Evolutionary conservation across 2,888 invertebrate genomes (phyloP).

Genomic region (Theristus sp.): DNA sequence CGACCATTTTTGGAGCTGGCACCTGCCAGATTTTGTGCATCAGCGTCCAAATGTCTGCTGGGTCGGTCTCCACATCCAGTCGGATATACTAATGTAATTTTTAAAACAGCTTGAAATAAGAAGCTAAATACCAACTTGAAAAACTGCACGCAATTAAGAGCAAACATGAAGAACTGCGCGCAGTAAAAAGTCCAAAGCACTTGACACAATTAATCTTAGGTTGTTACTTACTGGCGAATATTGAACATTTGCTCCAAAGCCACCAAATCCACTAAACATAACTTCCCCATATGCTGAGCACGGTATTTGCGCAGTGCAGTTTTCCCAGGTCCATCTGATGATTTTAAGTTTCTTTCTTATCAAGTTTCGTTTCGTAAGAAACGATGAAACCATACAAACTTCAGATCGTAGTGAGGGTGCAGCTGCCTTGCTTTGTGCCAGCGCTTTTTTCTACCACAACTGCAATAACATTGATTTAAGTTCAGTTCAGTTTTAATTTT

Average conservation of each 20-base stretch:
- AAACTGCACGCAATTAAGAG: too few relatives aligned
- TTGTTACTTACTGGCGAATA: not conserved
- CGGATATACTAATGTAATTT: slow-evolving; percentile 31
- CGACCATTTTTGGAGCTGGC: slow-evolving; percentile 27
- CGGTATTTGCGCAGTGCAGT: not conserved
- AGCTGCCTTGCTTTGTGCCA: not conserved
- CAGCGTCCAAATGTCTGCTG: slow-evolving; percentile 24
- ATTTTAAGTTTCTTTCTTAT: too few relatives aligned
- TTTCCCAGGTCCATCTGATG: not conserved
- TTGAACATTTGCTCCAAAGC: not conserved
- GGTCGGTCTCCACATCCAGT: slow-evolving; percentile 23
- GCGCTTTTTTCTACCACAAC: not conserved
- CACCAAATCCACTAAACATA: slow-evolving; percentile 1
- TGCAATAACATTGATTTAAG: not conserved
- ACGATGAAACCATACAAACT: too few relatives aligned
- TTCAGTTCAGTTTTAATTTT: too few relatives aligned
- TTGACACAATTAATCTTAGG: too few relatives aligned
- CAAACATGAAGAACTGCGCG: too few relatives aligned
- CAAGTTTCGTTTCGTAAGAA: too few relatives aligned
- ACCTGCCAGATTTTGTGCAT: slow-evolving; percentile 27
- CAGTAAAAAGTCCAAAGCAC: too few relatives aligned
- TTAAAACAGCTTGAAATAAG: too few relatives aligned
- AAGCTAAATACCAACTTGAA: too few relatives aligned
- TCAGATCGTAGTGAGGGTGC: not conserved
- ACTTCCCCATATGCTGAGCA: not conserved